These are phyloP conservation scores for Drosophila equinoxialis DNA, from an alignment of 1,140 invertebrate genomes.

Conservation along the genomic window DNA sequence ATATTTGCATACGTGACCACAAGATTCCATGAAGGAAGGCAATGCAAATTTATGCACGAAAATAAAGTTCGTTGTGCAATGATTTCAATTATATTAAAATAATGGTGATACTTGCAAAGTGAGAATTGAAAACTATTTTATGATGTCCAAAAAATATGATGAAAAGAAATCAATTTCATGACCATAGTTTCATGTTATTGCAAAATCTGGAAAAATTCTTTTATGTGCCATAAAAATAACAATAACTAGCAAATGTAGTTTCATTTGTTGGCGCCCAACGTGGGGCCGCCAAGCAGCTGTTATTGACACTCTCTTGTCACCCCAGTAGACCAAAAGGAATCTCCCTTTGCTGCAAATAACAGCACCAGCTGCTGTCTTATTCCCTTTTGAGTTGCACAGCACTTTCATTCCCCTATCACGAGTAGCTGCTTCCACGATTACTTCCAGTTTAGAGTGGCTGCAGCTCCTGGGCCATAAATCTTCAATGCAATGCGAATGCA, in stretches of 20 bases:
- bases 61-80: slow-evolving; percentile 58
- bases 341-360: slow-evolving; percentile 24
- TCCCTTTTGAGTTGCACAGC: neutral
- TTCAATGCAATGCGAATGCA: slow-evolving; percentile 55
- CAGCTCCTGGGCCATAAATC: slow-evolving; percentile 55
- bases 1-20: slow-evolving; percentile 68
- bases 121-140: neutral
- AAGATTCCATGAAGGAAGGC: slow-evolving; percentile 1
- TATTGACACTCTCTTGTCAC: slow-evolving; percentile 8
- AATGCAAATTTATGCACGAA: slow-evolving; percentile 65
- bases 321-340: slow-evolving; percentile 1
- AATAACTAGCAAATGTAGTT: slow-evolving; percentile 11
- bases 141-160: slow-evolving; percentile 14
- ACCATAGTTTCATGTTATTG: neutral
- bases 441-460: slow-evolving; percentile 23
- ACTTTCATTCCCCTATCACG: slow-evolving; percentile 3
- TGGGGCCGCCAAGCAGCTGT: slow-evolving; percentile 17
- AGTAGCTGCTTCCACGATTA: slow-evolving; percentile 17
- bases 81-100: slow-evolving; percentile 64
- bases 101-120: neutral
- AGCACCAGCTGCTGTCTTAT: slow-evolving; percentile 21
- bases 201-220: slow-evolving; percentile 3
- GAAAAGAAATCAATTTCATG: slow-evolving; percentile 8
- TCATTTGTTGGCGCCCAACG: slow-evolving; percentile 16
- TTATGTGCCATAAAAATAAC: slow-evolving; percentile 16